Conservation (phyloP, 2,888 invertebrate species). For the Mimumesa dahlbomi region DNA sequence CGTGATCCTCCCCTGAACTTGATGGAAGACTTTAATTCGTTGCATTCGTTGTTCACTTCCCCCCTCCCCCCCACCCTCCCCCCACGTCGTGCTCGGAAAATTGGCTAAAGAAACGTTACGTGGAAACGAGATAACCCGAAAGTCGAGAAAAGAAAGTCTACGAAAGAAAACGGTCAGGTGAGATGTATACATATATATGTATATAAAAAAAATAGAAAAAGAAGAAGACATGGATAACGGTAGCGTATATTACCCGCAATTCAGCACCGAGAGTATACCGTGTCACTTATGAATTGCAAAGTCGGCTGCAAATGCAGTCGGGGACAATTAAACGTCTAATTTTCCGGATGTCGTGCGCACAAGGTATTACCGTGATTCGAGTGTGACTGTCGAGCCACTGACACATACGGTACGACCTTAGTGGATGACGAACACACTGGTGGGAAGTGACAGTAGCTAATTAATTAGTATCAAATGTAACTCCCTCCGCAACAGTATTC, state of each 20-base stretch:
- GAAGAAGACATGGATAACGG: too few species aligned
- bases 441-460: constrained; percentile 73
- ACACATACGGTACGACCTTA: constrained; percentile 55
- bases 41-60: not conserved
- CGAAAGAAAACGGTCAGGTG: too few species aligned
- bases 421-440: constrained; percentile 71
- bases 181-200: too few species aligned
- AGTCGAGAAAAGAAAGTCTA: too few species aligned
- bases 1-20: not conserved
- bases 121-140: too few species aligned
- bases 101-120: too few species aligned
- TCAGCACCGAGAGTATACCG: too few species aligned
- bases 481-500: constrained; percentile 51
- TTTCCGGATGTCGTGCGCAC: constrained; percentile 41
- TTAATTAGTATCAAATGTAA: constrained; percentile 74
- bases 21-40: not conserved
- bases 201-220: too few species aligned
- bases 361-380: constrained; percentile 47
- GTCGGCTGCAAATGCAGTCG: constrained; percentile 16
- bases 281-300: constrained; percentile 18
- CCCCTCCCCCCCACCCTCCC: too few species aligned
- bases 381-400: constrained; percentile 42
- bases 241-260: too few species aligned
- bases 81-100: too few species aligned
- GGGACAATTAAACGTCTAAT: constrained; percentile 48